Base-by-base conservation (phyloP, 2,113 vertebrate species). In the Nesoenas mayeri region DNA sequence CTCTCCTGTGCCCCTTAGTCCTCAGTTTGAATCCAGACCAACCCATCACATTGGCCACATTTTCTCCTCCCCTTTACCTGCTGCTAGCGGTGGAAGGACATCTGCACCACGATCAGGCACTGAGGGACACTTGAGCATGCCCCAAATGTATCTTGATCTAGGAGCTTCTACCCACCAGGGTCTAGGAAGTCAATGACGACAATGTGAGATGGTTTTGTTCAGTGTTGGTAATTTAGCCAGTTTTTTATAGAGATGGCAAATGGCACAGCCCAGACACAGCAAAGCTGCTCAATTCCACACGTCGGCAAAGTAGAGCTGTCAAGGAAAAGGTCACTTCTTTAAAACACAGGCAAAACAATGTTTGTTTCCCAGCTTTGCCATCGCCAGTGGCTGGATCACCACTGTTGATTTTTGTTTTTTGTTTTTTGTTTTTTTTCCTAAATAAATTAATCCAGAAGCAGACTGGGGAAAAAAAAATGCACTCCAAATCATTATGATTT, bases 271-370 rank as follows among this genome's bases (percentile, higher is more conserved):
- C 32, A 22, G 50, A 28, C 54, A 25, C 48, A 69, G 51, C 74
- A 77, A 57, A 54, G 66, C 81, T 65, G 87, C 90, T 91, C 15
- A 2, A 44, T 57, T 87, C 86, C 50, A 65, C 8, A 3, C 1
- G 2, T 48, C 6, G 2, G 78, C 58, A 82, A 79, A 89, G 84
- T 0, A 65, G 54, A 88, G 66, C 54, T 93, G 84, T 94, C 89
- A 69, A 66, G 40, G 70, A 73, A 95, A 94, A 91, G 85, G 94
- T 89, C 90, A 91, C 47, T 78, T 47, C 72, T 88, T 83, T 67
- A 80, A 92, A 90, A 62, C 73, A 61, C 21, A 26, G 69, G 69
- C 50, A 83, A 82, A 94, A 78, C 64, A 88, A 58, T 48, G 65
- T 69, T 94, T 93, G 77, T 64, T 94, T 93, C 82, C 88, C 62